These are phyloP conservation scores for Acestrorhynchus altus DNA, from an alignment of 2,797 vertebrate genomes.

Conservation along the genomic window DNA sequence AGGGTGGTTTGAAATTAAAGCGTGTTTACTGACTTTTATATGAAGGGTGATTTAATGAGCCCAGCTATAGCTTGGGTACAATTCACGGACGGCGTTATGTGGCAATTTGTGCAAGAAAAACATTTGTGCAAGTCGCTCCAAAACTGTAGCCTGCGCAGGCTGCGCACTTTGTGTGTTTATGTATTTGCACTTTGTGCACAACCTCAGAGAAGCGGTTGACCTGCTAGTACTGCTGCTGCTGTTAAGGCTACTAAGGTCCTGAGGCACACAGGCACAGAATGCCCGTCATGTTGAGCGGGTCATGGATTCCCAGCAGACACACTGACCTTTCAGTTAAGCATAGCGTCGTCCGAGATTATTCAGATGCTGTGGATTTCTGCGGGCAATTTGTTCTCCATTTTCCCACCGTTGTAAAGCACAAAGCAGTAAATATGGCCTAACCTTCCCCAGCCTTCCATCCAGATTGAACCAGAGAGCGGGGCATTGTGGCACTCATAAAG, in stretches of 20 bases:
- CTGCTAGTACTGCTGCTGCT: constrained; percentile 32
- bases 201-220: constrained; percentile 15
- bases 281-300: constrained; percentile 30
- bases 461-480: constrained; percentile 45
- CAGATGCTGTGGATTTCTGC: constrained; percentile 49
- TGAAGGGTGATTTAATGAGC: constrained; percentile 53
- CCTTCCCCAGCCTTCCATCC: constrained; percentile 43
- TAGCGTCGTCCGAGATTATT: constrained; percentile 47
- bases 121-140: not conserved
- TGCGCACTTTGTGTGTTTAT: constrained; percentile 1
- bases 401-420: constrained; percentile 54
- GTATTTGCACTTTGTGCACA: constrained; percentile 4
- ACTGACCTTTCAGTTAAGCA: constrained; percentile 34
- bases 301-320: constrained; percentile 26
- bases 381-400: constrained; percentile 76
- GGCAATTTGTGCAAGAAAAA: constrained; percentile 46
- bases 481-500: constrained; percentile 74
- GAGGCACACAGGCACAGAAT: constrained; percentile 19
- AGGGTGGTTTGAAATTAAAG: constrained; percentile 53
- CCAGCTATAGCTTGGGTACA: constrained; percentile 40
- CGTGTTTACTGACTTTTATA: constrained; percentile 54
- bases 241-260: constrained; percentile 17
- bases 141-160: constrained; percentile 18
- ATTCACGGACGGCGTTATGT: constrained; percentile 50
- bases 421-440: constrained; percentile 62